Evolutionary conservation across 2,888 invertebrate genomes (phyloP).

Genomic region (Rhagonycha lutea): DNA sequence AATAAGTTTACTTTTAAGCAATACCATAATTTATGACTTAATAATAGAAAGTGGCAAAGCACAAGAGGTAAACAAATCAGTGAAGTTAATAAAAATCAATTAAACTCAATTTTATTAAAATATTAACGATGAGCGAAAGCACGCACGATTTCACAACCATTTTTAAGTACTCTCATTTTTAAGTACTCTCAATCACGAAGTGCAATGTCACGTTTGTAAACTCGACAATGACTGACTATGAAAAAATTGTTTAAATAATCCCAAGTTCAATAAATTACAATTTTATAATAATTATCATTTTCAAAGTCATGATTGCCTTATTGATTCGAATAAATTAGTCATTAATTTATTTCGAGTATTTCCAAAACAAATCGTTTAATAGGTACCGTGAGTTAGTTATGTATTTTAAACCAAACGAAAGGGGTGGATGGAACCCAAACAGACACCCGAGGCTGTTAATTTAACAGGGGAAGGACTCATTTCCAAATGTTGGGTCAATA

Average conservation of each 20-base stretch:
- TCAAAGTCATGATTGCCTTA: not conserved
- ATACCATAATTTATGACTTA: not conserved
- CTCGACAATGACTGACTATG: conserved; percentile 4
- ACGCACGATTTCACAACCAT: conserved; percentile 32
- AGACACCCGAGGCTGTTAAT: too few species aligned
- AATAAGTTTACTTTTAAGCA: not conserved
- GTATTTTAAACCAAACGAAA: too few species aligned
- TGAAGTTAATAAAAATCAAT: conserved; percentile 28
- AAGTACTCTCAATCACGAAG: conserved; percentile 30
- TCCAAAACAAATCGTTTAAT: too few species aligned
- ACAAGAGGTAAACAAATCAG: not conserved
- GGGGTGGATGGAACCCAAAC: too few species aligned
- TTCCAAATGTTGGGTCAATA: too few species aligned
- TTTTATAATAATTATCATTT: not conserved
- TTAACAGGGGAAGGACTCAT: too few species aligned
- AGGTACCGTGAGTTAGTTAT: too few species aligned
- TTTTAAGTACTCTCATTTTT: conserved; percentile 27
- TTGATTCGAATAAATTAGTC: not conserved
- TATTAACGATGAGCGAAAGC: conserved; percentile 26
- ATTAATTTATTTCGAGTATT: not conserved
- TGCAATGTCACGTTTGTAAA: conserved; percentile 28
- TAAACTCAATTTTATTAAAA: conserved; percentile 30
- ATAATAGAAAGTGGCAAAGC: not conserved
- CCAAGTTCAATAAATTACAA: not conserved
- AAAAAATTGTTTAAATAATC: not conserved